phyloP scores from a whole-genome alignment of 2,797 vertebrate species.

The Sciurus vulgaris region DNA sequence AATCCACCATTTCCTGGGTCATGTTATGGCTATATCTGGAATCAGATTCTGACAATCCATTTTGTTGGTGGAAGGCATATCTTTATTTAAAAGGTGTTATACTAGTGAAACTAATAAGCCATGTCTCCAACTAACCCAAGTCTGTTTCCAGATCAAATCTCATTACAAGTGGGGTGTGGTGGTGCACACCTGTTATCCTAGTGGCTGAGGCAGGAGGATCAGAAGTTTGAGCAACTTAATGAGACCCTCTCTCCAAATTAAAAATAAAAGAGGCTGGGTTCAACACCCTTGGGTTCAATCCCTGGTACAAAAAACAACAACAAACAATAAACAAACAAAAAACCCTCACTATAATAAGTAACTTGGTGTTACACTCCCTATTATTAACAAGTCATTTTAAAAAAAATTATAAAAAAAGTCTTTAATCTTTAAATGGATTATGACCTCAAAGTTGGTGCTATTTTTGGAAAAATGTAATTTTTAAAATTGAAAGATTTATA shows the following conservation, averaged over 20 bases:
- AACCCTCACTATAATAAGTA: too few relatives aligned
- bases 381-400: too few relatives aligned
- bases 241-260: too few relatives aligned
- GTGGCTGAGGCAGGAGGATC: too few relatives aligned
- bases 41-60: neutral
- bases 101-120: neutral
- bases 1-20: neutral
- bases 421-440: neutral
- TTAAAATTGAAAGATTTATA: neutral
- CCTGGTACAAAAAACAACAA: too few relatives aligned
- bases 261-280: too few relatives aligned
- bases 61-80: neutral
- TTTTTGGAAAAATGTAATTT: neutral
- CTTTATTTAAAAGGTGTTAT: neutral
- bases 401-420: neutral
- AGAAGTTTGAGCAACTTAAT: too few relatives aligned
- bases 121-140: neutral
- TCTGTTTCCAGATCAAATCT: neutral
- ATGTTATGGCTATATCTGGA: neutral
- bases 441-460: neutral
- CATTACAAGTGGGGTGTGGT: too few relatives aligned
- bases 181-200: too few relatives aligned
- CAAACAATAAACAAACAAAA: too few relatives aligned
- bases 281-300: too few relatives aligned
- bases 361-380: too few relatives aligned